Evolutionary conservation across 2,888 invertebrate genomes (phyloP).

Genomic region (Pollenia griseotomentosa): DNA sequence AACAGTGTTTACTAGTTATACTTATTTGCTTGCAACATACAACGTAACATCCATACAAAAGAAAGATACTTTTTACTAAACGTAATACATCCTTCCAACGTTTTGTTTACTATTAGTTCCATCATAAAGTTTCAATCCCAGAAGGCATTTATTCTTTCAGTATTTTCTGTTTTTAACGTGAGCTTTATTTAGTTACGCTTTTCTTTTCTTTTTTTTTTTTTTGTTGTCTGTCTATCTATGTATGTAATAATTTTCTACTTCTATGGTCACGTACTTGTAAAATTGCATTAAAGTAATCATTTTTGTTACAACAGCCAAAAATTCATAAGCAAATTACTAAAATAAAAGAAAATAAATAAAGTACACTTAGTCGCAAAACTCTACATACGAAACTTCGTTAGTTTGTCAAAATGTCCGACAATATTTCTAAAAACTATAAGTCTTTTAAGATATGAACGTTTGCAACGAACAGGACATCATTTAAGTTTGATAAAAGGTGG

Average conservation of each 20-base stretch:
- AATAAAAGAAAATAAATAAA: not conserved
- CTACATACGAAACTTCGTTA: too few relatives aligned
- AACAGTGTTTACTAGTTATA: slow-evolving; percentile 61
- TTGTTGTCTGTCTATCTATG: slow-evolving; percentile 8
- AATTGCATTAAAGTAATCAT: slow-evolving; percentile 71
- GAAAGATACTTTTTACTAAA: slow-evolving; percentile 21
- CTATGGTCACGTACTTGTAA: slow-evolving; percentile 65
- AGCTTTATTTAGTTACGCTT: slow-evolving; percentile 48
- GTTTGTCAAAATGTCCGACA: too few relatives aligned
- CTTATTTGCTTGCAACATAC: slow-evolving; percentile 41
- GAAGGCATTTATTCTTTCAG: slow-evolving; percentile 66
- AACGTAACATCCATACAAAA: slow-evolving; percentile 3
- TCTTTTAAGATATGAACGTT: too few relatives aligned
- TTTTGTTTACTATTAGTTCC: slow-evolving; percentile 61
- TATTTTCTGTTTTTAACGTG: slow-evolving; percentile 4
- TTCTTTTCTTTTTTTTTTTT: slow-evolving; percentile 14
- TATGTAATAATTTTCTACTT: slow-evolving; percentile 64
- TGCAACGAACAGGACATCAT: too few relatives aligned
- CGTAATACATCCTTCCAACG: slow-evolving; percentile 39
- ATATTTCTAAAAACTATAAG: too few relatives aligned
- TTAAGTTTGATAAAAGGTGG: too few relatives aligned
- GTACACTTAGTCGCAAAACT: too few relatives aligned
- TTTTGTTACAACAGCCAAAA: slow-evolving; percentile 45
- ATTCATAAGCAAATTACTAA: slow-evolving; percentile 31
- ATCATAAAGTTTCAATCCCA: slow-evolving; percentile 65